These are phyloP conservation scores for Semnopithecus entellus DNA, from an alignment of 2,113 vertebrate genomes.

Conservation along the genomic window DNA sequence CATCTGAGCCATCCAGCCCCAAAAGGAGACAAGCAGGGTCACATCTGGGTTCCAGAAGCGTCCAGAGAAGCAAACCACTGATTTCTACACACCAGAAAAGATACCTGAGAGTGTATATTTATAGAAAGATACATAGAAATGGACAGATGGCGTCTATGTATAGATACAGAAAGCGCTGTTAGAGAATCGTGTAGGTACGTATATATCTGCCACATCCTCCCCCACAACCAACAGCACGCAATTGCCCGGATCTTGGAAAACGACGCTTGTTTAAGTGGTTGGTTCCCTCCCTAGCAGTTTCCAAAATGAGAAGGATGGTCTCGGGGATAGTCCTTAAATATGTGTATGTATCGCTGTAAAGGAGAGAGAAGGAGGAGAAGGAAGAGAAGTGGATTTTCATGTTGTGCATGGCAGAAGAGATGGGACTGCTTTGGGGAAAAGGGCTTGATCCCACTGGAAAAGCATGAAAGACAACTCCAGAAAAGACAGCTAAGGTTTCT, in stretches of 20 bases:
- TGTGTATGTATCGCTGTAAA: conserved; percentile 16
- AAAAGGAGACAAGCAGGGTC: not conserved
- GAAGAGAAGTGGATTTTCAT: conserved; percentile 69
- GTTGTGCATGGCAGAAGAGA: conserved; percentile 74
- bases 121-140: conserved; percentile 77
- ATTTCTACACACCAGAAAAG: conserved; percentile 84
- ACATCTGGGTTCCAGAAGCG: not conserved
- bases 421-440: conserved; percentile 49
- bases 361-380: not conserved
- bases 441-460: conserved; percentile 55
- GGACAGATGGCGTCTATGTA: conserved; percentile 39
- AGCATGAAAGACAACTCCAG: conserved; percentile 67
- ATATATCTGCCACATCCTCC: not conserved
- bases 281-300: conserved; percentile 60
- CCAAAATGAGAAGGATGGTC: conserved; percentile 69
- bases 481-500: conserved; percentile 83
- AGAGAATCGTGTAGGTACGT: not conserved
- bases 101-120: conserved; percentile 86
- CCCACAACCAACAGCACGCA: not conserved
- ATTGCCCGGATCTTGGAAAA: conserved; percentile 53
- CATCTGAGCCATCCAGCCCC: not conserved
- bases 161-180: not conserved
- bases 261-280: conserved; percentile 56
- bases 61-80: conserved; percentile 78
- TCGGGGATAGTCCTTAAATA: not conserved